Base-by-base conservation (phyloP, 1,140 invertebrate genomes). In the Heterodera carotae region DNA sequence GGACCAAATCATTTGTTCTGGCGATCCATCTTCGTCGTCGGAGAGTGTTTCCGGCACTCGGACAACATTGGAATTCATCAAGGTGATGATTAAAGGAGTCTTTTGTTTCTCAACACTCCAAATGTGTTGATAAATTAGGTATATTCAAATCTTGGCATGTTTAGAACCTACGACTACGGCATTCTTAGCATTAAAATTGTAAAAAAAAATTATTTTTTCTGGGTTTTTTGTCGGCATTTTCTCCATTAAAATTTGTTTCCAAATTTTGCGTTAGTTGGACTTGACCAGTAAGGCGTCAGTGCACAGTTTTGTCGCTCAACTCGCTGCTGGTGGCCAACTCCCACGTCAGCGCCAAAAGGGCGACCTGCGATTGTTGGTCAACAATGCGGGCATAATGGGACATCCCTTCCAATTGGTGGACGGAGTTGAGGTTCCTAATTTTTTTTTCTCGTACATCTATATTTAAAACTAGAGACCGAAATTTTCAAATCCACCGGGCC, bases 371-470 rank as follows among this genome's bases (percentile, higher is more conserved):
- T 27, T 84, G n/a, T 43, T 85, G 29, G 76, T 85, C 59, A 80
- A 81, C 68, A 85, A 84, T 70, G 82, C 82, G 39, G 83, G 82
- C 27, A 74, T 85, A 10, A 84, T 77, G 80, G 70, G 43, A 15
- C 60, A 73, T 77, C 73, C 75, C 1, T 31, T 34, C 22, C 43
- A 56, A 53, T 74, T 74, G 25, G 36, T 73, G 18, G n/a, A 73
- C 36, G 69, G 36, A 15, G 36, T 79, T 27, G 62, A 34, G n/a
- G 29, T 33, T 31, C 6, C 6, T 12, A 4, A 10, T 6, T 10
- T 10, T 6, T 10, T 39, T 10, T 39, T 39, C 10, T 39, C n/a
- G n/a, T n/a, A n/a, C n/a, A n/a, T n/a, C n/a, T n/a, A n/a, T n/a
- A n/a, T n/a, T n/a, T n/a, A n/a, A n/a, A n/a, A n/a, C n/a, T n/a